phyloP scores from a whole-genome alignment of 2,797 vertebrate species.

The Margarornis squamiger region DNA sequence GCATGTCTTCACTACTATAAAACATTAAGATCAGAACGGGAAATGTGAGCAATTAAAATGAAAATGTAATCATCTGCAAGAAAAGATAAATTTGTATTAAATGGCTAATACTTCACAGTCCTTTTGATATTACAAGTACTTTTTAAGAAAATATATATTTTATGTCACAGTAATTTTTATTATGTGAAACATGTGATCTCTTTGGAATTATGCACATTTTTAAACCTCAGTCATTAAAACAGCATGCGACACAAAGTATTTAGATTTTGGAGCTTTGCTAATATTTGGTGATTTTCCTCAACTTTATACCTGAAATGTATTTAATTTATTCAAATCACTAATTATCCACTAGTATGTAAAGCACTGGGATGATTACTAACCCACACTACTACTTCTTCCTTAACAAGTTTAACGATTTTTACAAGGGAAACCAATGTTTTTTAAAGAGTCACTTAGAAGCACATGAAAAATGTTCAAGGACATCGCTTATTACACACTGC shows the following conservation, averaged over 20 bases:
- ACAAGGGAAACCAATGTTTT: slow-evolving; percentile 25
- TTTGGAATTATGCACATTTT: slow-evolving; percentile 57
- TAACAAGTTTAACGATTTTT: slow-evolving; percentile 57
- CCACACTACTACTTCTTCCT: background rate
- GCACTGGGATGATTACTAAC: background rate
- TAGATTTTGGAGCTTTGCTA: slow-evolving; percentile 36
- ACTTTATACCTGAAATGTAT: slow-evolving; percentile 51
- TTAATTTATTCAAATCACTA: slow-evolving; percentile 3
- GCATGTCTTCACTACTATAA: slow-evolving; percentile 61
- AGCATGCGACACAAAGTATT: background rate
- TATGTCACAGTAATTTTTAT: slow-evolving; percentile 69
- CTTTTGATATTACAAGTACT: slow-evolving; percentile 75
- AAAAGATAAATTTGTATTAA: slow-evolving; percentile 74
- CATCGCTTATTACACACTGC: background rate
- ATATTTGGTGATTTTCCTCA: slow-evolving; percentile 11
- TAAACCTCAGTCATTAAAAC: slow-evolving; percentile 45
- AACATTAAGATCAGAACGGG: slow-evolving; percentile 70
- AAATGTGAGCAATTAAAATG: slow-evolving; percentile 76
- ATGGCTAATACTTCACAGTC: slow-evolving; percentile 70
- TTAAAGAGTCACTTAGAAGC: slow-evolving; percentile 47
- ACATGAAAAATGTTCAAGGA: slow-evolving; percentile 27
- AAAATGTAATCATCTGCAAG: slow-evolving; percentile 73
- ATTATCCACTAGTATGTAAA: slow-evolving; percentile 32
- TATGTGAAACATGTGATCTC: slow-evolving; percentile 63
- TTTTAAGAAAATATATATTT: slow-evolving; percentile 68